Evolutionary conservation across 2,113 vertebrate genomes (phyloP), one percentile per base, ranked within the genome.

Genomic region (Neodon shergylaensis): DNA sequence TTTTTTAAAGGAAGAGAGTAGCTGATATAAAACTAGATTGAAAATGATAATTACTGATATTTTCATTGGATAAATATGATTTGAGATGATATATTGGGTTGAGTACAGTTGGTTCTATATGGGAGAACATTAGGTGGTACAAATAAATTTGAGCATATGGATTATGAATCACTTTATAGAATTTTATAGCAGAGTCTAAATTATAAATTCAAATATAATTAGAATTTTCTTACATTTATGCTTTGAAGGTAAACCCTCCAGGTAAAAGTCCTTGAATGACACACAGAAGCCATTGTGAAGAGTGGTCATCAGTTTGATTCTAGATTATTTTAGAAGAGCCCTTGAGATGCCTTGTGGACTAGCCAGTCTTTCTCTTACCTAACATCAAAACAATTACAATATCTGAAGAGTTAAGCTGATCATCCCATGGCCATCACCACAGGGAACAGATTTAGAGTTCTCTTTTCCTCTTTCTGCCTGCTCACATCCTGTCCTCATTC

Each of bases 101-200:
- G 24, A 72, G 90, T 96, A 94, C 33, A 84, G 17, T 78, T 83
- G 65, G 79, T 54, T 87, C 3, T 58, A 16, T 36, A 73, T 47
- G 19, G 4, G 6, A 70, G 63, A 95, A 78, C 3, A 77, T 33
- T 85, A 24, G 70, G 11, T 4, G 65, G 28, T 54, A 31, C 13
- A 96, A 86, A 92, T 86, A 65, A 63, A 92, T 70, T 47, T 90
- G 74, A 83, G 89, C n/a, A 77, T 63, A n/a, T 1, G 72, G 49
- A 73, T 11, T 24, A 68, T 83, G 65, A 92, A 54, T 47, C 31
- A 58, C 10, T 87, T 77, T 89, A 47, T 90, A 68, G 44, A 84
- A 5, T 87, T 2, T 82, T 93, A 90, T 77, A 77, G 13, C 21
- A 68, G 26, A 47, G 9, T 44, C 36, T 77, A 66, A 78, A 78